Conservation (phyloP, 2,888 invertebrate genomes). For the Drosophila siamana region DNA sequence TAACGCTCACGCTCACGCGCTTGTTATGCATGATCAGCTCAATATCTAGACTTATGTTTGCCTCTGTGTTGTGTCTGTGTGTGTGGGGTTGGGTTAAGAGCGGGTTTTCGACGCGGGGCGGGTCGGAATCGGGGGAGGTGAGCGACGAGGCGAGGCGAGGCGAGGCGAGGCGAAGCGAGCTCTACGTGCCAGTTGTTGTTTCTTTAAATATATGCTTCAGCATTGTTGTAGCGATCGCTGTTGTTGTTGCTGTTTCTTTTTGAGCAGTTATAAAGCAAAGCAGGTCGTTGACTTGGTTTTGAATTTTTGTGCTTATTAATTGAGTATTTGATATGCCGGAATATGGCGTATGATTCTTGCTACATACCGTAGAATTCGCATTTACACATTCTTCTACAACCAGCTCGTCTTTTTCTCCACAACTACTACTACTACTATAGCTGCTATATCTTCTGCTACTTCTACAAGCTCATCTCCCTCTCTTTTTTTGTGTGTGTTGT, state of each 20-base stretch:
- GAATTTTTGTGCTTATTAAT: constrained; percentile 82
- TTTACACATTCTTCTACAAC: constrained; percentile 10
- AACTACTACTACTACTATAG: not conserved
- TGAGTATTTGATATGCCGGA: constrained; percentile 82
- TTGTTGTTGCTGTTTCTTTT: constrained; percentile 34
- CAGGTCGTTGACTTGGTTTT: constrained; percentile 81
- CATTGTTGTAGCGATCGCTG: constrained; percentile 23
- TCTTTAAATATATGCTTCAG: constrained; percentile 58
- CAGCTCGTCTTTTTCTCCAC: not conserved
- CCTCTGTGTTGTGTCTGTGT: constrained; percentile 1
- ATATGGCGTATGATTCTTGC: constrained; percentile 50
- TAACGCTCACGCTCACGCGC: constrained; percentile 77
- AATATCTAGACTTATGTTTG: constrained; percentile 45
- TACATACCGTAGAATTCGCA: constrained; percentile 21
- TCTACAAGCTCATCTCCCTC: not conserved
- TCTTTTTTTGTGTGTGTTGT: too few relatives aligned
- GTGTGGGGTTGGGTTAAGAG: constrained; percentile 13
- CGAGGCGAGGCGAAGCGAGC: constrained; percentile 20
- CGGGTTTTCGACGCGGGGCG: constrained; percentile 18
- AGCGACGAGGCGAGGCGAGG: constrained; percentile 16
- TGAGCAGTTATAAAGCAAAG: constrained; percentile 79
- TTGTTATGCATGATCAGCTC: constrained; percentile 77
- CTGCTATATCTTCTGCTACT: not conserved
- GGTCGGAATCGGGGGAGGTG: not conserved
- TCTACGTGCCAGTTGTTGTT: constrained; percentile 54